phyloP scores from a whole-genome alignment of 1,140 invertebrate genomes.

The Drosophila rhopaloa region DNA sequence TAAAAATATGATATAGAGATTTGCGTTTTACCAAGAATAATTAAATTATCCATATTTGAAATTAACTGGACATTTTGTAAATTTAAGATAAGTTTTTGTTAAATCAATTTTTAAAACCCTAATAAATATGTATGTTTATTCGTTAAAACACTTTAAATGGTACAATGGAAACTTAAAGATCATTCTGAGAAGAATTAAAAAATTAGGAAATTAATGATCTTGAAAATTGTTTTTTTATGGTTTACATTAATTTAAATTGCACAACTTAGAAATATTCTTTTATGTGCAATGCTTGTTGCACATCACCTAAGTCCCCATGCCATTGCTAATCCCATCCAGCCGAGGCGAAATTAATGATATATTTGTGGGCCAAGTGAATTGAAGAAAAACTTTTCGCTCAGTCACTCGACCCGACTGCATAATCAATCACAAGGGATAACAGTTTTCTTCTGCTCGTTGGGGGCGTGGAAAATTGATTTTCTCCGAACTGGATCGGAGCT shows the following conservation, averaged over 20 bases:
- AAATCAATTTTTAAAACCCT: too few relatives aligned
- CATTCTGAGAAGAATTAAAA: too few relatives aligned
- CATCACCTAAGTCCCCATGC: constrained; percentile 8
- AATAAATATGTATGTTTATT: too few relatives aligned
- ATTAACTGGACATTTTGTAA: too few relatives aligned
- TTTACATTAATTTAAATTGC: neutral
- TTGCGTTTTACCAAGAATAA: neutral
- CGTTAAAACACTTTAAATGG: too few relatives aligned
- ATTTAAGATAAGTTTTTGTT: too few relatives aligned
- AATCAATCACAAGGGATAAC: constrained; percentile 79
- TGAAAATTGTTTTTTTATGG: too few relatives aligned
- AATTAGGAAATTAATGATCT: too few relatives aligned
- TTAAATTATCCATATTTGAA: neutral
- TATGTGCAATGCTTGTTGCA: constrained; percentile 27
- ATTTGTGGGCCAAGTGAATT: constrained; percentile 58
- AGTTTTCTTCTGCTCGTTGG: constrained; percentile 61
- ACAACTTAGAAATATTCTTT: neutral
- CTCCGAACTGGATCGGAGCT: constrained; percentile 24
- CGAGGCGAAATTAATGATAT: constrained; percentile 70
- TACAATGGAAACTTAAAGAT: too few relatives aligned
- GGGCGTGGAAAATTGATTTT: constrained; percentile 75
- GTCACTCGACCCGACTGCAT: constrained; percentile 68
- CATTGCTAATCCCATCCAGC: constrained; percentile 10
- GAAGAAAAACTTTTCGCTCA: constrained; percentile 65
- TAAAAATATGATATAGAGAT: too few relatives aligned